A percentile compares a stretch with the other conserved stretches of the same genome.
Conservation (phyloP, 2,888 invertebrate species). For the Tetrapedia diversipes region DNA sequence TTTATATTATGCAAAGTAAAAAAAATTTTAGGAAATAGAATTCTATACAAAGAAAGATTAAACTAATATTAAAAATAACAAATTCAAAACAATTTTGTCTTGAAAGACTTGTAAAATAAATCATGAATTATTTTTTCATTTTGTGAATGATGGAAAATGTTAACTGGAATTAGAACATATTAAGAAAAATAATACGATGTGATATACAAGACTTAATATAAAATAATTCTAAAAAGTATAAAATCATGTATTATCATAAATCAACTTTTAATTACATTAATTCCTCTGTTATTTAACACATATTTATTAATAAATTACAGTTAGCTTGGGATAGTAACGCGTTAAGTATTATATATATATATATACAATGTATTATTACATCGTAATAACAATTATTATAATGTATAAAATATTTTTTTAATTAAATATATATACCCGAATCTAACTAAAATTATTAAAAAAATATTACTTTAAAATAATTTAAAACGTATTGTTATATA, state of each 20-base stretch:
- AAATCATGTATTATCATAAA: slow-evolving; percentile 6
- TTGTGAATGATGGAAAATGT: not conserved
- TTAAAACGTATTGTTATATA: no score
- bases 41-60: not conserved
- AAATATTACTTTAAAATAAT: no score
- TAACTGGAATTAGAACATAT: not conserved
- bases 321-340: slow-evolving; percentile 1
- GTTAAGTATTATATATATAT: slow-evolving; percentile 32
- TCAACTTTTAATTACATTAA: slow-evolving; percentile 19
- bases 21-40: slow-evolving; percentile 4
- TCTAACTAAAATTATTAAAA: no score
- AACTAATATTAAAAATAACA: not conserved
- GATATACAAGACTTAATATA: slow-evolving; percentile 11
- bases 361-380: not conserved
- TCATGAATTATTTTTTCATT: not conserved
- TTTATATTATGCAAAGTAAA: slow-evolving; percentile 5
- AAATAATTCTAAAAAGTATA: slow-evolving; percentile 30
- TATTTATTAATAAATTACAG: slow-evolving; percentile 33
- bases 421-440: no score
- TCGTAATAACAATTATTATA: slow-evolving; percentile 22
- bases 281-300: slow-evolving; percentile 34
- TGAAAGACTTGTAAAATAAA: not conserved
- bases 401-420: slow-evolving; percentile 30
- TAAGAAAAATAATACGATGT: slow-evolving; percentile 1
- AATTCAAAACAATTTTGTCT: not conserved